Conservation (phyloP, 2,113 vertebrate genomes). For the Python bivittatus region DNA sequence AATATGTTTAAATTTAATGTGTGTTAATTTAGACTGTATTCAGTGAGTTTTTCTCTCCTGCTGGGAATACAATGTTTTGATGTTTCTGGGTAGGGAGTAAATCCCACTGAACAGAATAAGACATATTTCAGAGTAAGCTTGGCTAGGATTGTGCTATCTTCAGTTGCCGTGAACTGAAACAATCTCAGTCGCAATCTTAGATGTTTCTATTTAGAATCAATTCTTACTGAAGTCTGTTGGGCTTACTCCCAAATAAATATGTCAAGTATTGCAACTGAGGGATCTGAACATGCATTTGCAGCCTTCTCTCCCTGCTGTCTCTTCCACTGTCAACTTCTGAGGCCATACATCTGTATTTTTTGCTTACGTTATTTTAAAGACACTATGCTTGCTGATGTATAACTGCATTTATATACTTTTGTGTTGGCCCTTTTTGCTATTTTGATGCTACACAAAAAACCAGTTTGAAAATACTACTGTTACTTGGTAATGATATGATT, state of each 20-base stretch:
- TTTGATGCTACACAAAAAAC: neutral
- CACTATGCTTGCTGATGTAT: neutral
- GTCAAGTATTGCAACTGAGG: neutral
- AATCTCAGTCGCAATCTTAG: neutral
- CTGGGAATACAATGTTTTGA: neutral
- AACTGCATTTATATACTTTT: neutral
- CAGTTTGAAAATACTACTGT: neutral
- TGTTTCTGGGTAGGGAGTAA: neutral
- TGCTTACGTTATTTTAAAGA: neutral
- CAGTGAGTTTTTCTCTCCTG: neutral
- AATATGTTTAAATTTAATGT: neutral
- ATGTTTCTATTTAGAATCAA: neutral
- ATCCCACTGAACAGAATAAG: neutral
- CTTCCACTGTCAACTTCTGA: neutral
- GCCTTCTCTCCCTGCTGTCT: neutral
- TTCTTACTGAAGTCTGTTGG: neutral
- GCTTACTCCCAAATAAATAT: neutral
- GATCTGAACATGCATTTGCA: neutral
- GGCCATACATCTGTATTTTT: neutral
- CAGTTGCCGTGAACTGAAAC: neutral
- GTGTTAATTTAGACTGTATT: neutral
- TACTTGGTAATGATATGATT: neutral
- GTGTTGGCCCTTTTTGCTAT: neutral
- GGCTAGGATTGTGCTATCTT: neutral
- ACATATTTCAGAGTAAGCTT: neutral